Conservation (phyloP, 2,797 vertebrate genomes). For the Schizopygopsis malacanthus region DNA sequence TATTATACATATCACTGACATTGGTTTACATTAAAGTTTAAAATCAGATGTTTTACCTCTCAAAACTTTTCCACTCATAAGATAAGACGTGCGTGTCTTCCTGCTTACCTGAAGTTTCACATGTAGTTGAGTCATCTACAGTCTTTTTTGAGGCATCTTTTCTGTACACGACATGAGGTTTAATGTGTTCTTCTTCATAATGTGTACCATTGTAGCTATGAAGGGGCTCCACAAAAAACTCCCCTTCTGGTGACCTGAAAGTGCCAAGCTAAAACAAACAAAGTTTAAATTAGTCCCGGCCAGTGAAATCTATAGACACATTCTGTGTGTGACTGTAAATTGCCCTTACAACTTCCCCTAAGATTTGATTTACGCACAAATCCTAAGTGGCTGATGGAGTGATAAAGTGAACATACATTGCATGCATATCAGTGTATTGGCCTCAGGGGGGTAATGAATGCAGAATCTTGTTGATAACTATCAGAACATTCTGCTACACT, state of each 20-base stretch:
- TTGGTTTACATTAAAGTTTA: not conserved
- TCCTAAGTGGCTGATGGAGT: constrained; percentile 35
- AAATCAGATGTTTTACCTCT: not conserved
- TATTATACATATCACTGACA: not conserved
- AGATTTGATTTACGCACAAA: constrained; percentile 41
- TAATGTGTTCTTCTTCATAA: constrained; percentile 93
- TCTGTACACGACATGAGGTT: constrained; percentile 94
- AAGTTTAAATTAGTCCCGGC: constrained; percentile 54
- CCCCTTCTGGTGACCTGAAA: constrained; percentile 94
- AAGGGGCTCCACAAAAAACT: constrained; percentile 96
- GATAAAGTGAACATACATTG: constrained; percentile 60
- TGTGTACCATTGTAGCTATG: constrained; percentile 85
- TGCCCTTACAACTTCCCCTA: constrained; percentile 42
- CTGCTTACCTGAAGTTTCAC: constrained; percentile 89
- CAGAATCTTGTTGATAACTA: constrained; percentile 65
- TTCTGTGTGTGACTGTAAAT: constrained; percentile 58
- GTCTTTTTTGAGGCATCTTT: constrained; percentile 76
- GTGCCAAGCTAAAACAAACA: constrained; percentile 88
- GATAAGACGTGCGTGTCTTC: not conserved
- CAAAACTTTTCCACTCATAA: not conserved
- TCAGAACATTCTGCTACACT: constrained; percentile 59
- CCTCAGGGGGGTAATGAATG: constrained; percentile 34
- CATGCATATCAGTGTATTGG: constrained; percentile 56
- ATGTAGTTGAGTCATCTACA: constrained; percentile 75
- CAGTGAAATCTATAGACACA: constrained; percentile 42